Evolutionary conservation across 1,140 invertebrate genomes (phyloP).

Genomic region (Latrodectus geometricus): DNA sequence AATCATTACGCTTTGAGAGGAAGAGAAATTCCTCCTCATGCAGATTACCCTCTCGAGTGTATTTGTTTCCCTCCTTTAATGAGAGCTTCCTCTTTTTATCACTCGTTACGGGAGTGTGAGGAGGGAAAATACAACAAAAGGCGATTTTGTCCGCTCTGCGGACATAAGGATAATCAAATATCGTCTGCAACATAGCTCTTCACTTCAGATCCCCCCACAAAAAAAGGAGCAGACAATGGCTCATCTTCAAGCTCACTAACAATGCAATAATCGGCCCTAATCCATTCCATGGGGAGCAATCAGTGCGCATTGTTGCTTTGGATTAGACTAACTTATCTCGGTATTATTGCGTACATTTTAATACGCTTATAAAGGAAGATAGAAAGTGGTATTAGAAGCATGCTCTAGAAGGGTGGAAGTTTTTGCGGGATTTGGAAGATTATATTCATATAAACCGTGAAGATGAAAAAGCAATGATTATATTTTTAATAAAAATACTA

Average conservation of each 20-base stretch:
- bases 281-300: constrained; percentile 28
- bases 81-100: not conserved
- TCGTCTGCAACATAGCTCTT: constrained; percentile 8
- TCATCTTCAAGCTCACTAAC: constrained; percentile 40
- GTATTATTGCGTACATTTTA: constrained; percentile 12
- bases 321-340: constrained; percentile 37
- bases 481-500: too few species aligned
- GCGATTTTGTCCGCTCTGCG: not conserved
- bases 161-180: constrained; percentile 19
- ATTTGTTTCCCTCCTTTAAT: not conserved
- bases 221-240: not conserved
- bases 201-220: not conserved
- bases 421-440: not conserved
- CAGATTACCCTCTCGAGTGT: not conserved
- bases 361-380: not conserved
- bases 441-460: too few species aligned
- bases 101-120: not conserved
- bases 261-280: constrained; percentile 47
- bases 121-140: not conserved
- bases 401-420: not conserved
- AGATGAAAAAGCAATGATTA: too few species aligned
- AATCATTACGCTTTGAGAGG: too few species aligned
- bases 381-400: not conserved
- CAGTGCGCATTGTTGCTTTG: constrained; percentile 41
- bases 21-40: too few species aligned